phyloP scores from a whole-genome alignment of 2,888 invertebrate genomes.

The Melitaea athalia region DNA sequence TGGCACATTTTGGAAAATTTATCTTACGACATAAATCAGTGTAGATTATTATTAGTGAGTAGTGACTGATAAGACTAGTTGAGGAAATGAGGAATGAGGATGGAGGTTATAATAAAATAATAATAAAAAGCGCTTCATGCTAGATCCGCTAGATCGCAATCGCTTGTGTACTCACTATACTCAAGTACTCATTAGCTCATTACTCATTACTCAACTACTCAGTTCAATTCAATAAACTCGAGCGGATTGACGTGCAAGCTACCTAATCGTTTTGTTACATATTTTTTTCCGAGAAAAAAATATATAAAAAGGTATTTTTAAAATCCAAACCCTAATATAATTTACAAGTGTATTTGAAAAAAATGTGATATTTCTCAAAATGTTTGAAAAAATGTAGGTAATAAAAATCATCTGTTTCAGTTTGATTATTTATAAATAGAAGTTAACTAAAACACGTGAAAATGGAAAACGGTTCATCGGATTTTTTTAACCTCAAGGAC shows the following conservation, averaged over 20 bases:
- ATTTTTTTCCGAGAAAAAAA: slow-evolving; percentile 17
- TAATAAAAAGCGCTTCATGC: slow-evolving; percentile 4
- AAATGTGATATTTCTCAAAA: not conserved
- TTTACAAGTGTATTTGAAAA: not conserved
- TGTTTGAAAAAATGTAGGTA: not conserved
- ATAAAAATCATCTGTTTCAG: slow-evolving; percentile 4
- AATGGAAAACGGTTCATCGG: slow-evolving; percentile 52
- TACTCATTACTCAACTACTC: slow-evolving; percentile 6
- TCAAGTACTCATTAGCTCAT: too few species aligned
- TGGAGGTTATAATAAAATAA: too few species aligned
- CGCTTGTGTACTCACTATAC: too few species aligned
- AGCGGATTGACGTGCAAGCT: slow-evolving; percentile 28
- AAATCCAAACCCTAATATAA: not conserved
- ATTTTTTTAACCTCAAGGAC: slow-evolving; percentile 68
- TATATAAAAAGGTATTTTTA: slow-evolving; percentile 1
- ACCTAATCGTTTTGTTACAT: slow-evolving; percentile 5
- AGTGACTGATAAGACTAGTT: not conserved
- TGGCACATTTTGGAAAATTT: not conserved
- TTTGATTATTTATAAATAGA: slow-evolving; percentile 2
- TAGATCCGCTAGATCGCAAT: too few species aligned
- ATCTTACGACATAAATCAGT: slow-evolving; percentile 12
- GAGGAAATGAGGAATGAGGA: too few species aligned
- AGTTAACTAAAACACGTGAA: slow-evolving; percentile 41
- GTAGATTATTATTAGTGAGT: not conserved
- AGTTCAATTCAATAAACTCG: slow-evolving; percentile 29